Base-by-base conservation (phyloP, 2,888 invertebrate species). In the Tetragonisca angustula region DNA sequence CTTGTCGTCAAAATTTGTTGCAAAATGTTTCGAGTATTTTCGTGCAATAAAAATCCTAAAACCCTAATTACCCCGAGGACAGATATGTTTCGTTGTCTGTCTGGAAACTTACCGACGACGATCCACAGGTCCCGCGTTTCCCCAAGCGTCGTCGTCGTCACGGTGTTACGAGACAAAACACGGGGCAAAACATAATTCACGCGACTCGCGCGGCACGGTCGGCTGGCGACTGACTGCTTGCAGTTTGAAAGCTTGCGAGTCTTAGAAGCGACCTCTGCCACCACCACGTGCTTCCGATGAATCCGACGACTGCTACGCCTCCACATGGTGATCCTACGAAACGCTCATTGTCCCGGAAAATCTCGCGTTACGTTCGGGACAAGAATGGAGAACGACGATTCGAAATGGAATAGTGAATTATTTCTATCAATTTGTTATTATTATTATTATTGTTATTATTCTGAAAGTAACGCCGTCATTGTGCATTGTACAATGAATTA, bases 141-240 rank as follows among this genome's bases (percentile, higher is more conserved):
- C 27, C 27, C 2, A n/a, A 27, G 43, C 43, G 43, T 43, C 43
- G 43, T 36, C 2, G 27, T 24, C 5, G 32, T 65, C 21, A 52
- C 69, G 50, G 43, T 13, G 9, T 56, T 2, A 50, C 50, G 13
- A 4, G 54, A 43, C 56, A 36, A 67, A 75, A 68, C 82, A 67
- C 79, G 67, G 43, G 43, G 43, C 43, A 83, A 64, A 76, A 87
- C 80, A 83, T 86, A 88, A 90, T 87, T 88, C 87, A 89, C 88
- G 43, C 43, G 86, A 79, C 84, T 90, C 85, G 84, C 88, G 88
- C 81, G 81, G 83, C 86, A 90, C 91, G 90, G 92, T 88, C 93
- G 91, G 91, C 88, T 89, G 92, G 86, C 90, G 90, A 93, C 93
- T 92, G 92, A 91, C 91, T 91, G 87, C 87, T 88, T 79, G 70